Evolutionary conservation across 1,140 invertebrate species (phyloP), one percentile per base, ranked within the genome.

Genomic region (Aculops lycopersici): DNA sequence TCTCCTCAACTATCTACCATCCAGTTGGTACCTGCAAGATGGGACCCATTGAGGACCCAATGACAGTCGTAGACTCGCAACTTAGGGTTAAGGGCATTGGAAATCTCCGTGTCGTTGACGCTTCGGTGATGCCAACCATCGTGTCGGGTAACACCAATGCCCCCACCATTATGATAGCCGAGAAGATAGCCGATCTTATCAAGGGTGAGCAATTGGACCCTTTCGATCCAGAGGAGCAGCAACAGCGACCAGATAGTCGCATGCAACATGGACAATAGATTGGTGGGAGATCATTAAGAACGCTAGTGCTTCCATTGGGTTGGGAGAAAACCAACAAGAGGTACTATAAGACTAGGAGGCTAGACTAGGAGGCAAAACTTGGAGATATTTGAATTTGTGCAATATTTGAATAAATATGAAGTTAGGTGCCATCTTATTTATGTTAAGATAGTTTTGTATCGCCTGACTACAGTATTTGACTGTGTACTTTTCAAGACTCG

Each of bases 1-100:
- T 77, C 37, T 69, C 72, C 1, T 74, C 77, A 69, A 81, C 76
- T 2, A 73, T 79, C 45, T 79, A 79, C 51, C 53, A 59, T 47
- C 49, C 47, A 1, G 53, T 52, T 2, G 56, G 58, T 18, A 59
- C 56, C 3, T 66, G 69, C 16, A 77, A 74, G 55, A 83, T 84
- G 77, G 78, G 79, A 8, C 71, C 72, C 0, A 48, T 58, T 2
- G 64, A 61, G 49, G 77, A 83, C 53, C 57, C 61, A 0, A 64
- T 65, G 3, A 71, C 77, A 0, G 77, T 84, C 0, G 77, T 83
- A 0, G 77, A 81, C 60, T 66, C 72, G 0, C 58, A 69, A 40
- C 55, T 84, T 4, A 61, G 49, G 41, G 45, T 46, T 2, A 17
- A 41, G 8, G 70, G 69, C 0, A 47, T 71, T 0, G 39, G 51